Conservation (phyloP, 2,888 invertebrate genomes). For the Nezara viridula region DNA sequence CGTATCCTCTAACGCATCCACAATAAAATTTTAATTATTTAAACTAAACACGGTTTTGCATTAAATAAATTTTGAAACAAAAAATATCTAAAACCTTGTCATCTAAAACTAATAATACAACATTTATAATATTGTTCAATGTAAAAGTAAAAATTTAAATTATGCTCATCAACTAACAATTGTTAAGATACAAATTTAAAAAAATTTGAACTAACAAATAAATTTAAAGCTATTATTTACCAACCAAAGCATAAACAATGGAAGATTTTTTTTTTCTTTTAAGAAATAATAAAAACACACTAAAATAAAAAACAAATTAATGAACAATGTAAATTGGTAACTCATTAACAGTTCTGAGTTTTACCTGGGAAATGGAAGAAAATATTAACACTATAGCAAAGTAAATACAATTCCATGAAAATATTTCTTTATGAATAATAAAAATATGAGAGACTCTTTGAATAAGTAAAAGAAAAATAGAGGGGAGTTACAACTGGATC, state of each 20-base stretch:
- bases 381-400: not conserved
- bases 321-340: conserved; percentile 33
- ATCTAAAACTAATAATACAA: conserved; percentile 36
- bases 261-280: conserved; percentile 31
- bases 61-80: conserved; percentile 26
- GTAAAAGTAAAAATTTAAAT: conserved; percentile 34
- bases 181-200: conserved; percentile 36
- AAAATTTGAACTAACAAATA: conserved; percentile 38
- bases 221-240: conserved; percentile 49
- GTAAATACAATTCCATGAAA: not conserved
- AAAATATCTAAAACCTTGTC: conserved; percentile 31
- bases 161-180: conserved; percentile 45
- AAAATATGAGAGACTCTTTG: not conserved
- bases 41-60: not conserved
- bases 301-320: not conserved
- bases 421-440: not conserved
- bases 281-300: conserved; percentile 22
- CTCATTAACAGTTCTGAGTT: conserved; percentile 48
- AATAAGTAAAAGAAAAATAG: not conserved
- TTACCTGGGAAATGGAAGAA: not conserved
- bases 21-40: not conserved
- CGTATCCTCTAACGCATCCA: not conserved
- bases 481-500: no score
- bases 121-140: conserved; percentile 21
- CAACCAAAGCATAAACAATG: conserved; percentile 47